A percentile compares a stretch with the other conserved stretches of the same genome.
Evolutionary conservation across 2,113 vertebrate species (phyloP).

Genomic region (Pseudorectes ferrugineus): DNA sequence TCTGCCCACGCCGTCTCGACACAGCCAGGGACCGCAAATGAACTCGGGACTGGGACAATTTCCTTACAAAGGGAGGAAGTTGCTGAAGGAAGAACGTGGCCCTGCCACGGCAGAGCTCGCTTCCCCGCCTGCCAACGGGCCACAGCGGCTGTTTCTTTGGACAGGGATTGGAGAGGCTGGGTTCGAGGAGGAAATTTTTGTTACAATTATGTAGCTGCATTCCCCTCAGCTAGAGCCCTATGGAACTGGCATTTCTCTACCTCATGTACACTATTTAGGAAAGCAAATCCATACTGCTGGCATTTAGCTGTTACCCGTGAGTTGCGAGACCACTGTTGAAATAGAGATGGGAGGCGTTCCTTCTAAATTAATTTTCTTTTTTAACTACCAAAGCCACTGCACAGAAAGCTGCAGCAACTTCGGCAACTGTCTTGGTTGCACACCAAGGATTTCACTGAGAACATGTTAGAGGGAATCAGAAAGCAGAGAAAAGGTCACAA

Average conservation of each 20-base stretch:
- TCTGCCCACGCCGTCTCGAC: fast-evolving
- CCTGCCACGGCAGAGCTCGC: fast-evolving
- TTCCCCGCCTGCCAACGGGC: fast-evolving
- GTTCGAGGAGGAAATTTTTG: background rate
- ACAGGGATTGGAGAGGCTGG: background rate
- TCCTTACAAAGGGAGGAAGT: background rate
- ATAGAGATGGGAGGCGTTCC: constrained; percentile 42
- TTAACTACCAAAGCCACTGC: constrained; percentile 60
- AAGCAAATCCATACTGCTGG: background rate
- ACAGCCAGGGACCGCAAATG: fast-evolving
- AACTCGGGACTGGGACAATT: background rate
- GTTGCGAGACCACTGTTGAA: constrained; percentile 8
- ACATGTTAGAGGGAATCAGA: constrained; percentile 76
- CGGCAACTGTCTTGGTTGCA: constrained; percentile 75
- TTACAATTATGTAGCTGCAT: background rate
- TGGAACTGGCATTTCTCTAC: background rate
- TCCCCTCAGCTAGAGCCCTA: background rate
- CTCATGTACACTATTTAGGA: background rate
- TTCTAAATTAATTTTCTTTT: constrained; percentile 52
- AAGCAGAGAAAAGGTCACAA: constrained; percentile 82
- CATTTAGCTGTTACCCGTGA: background rate
- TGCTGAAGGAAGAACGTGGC: background rate
- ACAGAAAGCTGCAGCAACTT: constrained; percentile 69
- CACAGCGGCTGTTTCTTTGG: background rate
- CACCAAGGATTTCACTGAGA: constrained; percentile 76